Conservation (phyloP, 2,797 vertebrate genomes). For the Triplophysa bombifrons region DNA sequence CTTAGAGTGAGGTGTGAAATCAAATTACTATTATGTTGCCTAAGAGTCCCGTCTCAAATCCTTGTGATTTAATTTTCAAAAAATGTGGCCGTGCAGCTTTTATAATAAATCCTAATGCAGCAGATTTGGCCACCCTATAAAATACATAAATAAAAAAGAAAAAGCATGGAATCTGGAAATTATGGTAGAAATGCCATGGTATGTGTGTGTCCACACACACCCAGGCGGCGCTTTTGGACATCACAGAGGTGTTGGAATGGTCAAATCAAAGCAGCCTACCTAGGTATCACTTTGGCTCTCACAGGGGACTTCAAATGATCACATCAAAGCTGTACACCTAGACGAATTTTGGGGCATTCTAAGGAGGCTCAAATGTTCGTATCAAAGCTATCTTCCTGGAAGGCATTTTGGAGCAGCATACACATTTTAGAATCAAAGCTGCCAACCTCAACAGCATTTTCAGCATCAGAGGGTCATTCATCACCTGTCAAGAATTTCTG, state of each 20-base stretch:
- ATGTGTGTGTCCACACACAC: background rate
- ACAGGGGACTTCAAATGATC: background rate
- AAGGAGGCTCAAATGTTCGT: background rate
- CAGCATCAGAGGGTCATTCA: background rate
- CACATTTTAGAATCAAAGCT: background rate
- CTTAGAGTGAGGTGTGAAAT: slow-evolving; percentile 50
- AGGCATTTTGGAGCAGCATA: background rate
- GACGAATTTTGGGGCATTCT: background rate
- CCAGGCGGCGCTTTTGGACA: background rate
- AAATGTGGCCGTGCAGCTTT: slow-evolving; percentile 22
- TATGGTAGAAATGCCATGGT: background rate
- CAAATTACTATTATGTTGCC: slow-evolving; percentile 48
- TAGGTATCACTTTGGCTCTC: background rate
- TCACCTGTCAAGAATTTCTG: background rate
- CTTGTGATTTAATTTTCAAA: slow-evolving; percentile 44
- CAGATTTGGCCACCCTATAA: slow-evolving; percentile 8
- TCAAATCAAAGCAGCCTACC: background rate
- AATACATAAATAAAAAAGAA: slow-evolving; percentile 25
- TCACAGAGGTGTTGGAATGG: background rate
- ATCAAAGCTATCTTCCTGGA: background rate
- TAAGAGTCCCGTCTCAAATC: slow-evolving; percentile 46
- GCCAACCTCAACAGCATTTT: background rate
- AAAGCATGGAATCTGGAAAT: slow-evolving; percentile 10
- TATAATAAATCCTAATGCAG: slow-evolving; percentile 38
- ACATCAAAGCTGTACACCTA: background rate